Conservation (phyloP, 2,797 vertebrate genomes). For the Paratrypauchen microcephalus region DNA sequence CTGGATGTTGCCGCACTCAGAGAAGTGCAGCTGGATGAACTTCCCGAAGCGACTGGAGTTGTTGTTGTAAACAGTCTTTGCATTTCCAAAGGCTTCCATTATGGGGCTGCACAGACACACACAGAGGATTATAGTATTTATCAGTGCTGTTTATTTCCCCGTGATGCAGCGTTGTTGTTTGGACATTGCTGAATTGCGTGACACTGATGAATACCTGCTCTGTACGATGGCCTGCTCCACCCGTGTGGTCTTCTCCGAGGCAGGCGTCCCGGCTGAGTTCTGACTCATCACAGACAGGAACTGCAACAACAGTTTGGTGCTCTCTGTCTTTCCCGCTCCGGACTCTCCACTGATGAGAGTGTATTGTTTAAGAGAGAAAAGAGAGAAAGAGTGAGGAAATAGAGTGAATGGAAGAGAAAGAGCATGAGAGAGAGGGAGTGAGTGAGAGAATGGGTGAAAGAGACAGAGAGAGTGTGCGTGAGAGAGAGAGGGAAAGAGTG, state of each 20-base stretch:
- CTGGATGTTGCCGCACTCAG: slow-evolving; percentile 89
- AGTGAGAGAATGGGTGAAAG: too few relatives aligned
- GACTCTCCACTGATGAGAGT: slow-evolving; percentile 84
- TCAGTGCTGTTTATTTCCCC: not conserved
- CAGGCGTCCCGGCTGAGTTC: slow-evolving; percentile 78
- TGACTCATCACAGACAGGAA: slow-evolving; percentile 94
- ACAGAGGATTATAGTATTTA: not conserved
- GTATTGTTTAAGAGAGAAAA: too few relatives aligned
- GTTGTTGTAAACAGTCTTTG: slow-evolving; percentile 95
- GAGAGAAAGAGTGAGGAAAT: too few relatives aligned
- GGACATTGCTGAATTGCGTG: not conserved
- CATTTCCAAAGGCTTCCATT: slow-evolving; percentile 93
- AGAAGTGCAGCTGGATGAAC: slow-evolving; percentile 94
- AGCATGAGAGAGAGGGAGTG: too few relatives aligned
- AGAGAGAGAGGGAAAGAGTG: too few relatives aligned
- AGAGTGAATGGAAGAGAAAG: too few relatives aligned
- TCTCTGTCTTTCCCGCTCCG: slow-evolving; percentile 93
- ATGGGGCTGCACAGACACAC: slow-evolving; percentile 79
- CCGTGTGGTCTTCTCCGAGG: slow-evolving; percentile 76
- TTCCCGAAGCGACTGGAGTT: slow-evolving; percentile 96
- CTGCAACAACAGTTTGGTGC: slow-evolving; percentile 90
- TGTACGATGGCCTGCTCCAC: slow-evolving; percentile 92
- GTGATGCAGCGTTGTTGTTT: too few relatives aligned
- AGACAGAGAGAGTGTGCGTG: too few relatives aligned
- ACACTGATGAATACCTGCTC: slow-evolving; percentile 82